Evolutionary conservation across 2,113 vertebrate genomes (phyloP).

Genomic region (Epinephelus fuscoguttatus): DNA sequence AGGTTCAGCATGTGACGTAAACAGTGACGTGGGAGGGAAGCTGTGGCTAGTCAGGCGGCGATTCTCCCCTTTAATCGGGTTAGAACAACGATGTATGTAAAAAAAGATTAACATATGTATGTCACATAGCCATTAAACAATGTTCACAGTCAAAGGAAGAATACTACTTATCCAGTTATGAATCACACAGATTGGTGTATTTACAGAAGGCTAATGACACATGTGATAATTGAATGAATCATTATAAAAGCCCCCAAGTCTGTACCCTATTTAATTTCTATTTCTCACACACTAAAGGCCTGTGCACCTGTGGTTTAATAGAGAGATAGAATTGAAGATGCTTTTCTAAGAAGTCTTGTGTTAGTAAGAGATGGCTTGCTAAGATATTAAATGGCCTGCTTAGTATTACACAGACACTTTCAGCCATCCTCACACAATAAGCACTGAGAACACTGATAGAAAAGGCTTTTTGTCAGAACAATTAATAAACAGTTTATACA

Average conservation of each 20-base stretch:
- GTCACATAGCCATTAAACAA: constrained; percentile 1
- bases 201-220: constrained; percentile 8
- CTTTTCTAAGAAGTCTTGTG: background rate
- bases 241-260: no score
- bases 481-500: constrained; percentile 3
- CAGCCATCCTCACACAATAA: background rate
- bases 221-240: constrained; percentile 6
- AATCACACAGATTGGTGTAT: constrained; percentile 1
- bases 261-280: background rate
- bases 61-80: no score
- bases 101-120: background rate
- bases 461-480: constrained; percentile 5
- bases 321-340: background rate
- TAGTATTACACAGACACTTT: background rate
- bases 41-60: no score
- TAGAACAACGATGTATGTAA: background rate
- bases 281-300: background rate
- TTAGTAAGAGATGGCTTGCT: background rate
- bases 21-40: no score
- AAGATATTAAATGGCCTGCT: background rate
- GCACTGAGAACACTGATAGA: background rate
- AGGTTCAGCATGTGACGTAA: no score
- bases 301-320: constrained; percentile 2
- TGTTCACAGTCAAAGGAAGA: background rate
- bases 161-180: background rate